A percentile compares a stretch with the other conserved stretches of the same genome.
Conservation (phyloP, 2,888 invertebrate genomes). For the Uloborus plumipes region DNA sequence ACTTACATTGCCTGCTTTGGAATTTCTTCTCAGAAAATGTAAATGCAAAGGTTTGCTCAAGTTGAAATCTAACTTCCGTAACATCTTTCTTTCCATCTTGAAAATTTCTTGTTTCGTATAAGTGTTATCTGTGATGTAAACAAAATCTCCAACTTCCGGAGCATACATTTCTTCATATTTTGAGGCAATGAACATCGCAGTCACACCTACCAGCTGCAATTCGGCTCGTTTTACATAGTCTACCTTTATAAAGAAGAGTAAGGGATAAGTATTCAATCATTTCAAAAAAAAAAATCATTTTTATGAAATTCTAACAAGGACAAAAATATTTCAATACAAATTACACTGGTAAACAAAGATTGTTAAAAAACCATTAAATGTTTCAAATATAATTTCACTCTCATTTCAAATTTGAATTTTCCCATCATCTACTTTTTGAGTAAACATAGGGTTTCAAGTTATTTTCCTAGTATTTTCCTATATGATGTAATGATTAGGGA, state of each 20-base stretch:
- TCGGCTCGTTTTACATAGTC: conserved; percentile 78
- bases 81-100: conserved; percentile 85
- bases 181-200: conserved; percentile 89
- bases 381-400: too few relatives aligned
- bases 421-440: too few relatives aligned
- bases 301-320: too few relatives aligned
- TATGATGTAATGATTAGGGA: too few relatives aligned
- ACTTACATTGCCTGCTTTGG: conserved; percentile 72
- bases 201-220: conserved; percentile 89
- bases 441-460: too few relatives aligned
- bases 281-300: neutral
- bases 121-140: conserved; percentile 89
- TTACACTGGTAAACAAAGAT: too few relatives aligned
- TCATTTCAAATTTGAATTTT: too few relatives aligned
- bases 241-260: conserved; percentile 73
- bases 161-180: conserved; percentile 96
- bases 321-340: too few relatives aligned
- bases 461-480: too few relatives aligned
- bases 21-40: conserved; percentile 85
- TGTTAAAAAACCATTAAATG: too few relatives aligned
- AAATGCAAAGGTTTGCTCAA: conserved; percentile 89
- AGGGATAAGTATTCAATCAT: neutral
- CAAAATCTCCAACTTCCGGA: conserved; percentile 89
- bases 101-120: conserved; percentile 84
- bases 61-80: conserved; percentile 82